phyloP scores from a whole-genome alignment of 2,888 invertebrate genomes.

The Charanyca ferruginea region DNA sequence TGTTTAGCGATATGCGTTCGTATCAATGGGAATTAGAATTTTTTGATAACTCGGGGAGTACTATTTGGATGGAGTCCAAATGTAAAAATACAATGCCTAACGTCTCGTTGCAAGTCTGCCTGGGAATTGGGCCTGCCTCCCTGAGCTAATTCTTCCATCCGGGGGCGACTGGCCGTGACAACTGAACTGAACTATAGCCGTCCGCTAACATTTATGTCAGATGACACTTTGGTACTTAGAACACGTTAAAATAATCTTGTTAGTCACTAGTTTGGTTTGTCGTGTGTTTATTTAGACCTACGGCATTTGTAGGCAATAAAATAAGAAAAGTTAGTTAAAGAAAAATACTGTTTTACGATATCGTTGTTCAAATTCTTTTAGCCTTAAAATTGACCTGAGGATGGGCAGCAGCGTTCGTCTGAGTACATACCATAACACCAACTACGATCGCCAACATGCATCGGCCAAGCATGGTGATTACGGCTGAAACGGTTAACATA shows the following conservation, averaged over 20 bases:
- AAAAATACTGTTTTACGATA: too few species aligned
- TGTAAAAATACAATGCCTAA: slow-evolving; percentile 89
- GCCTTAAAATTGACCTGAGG: too few species aligned
- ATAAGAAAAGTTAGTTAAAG: not conserved
- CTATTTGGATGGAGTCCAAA: slow-evolving; percentile 89
- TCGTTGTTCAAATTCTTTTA: too few species aligned
- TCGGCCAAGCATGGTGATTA: too few species aligned
- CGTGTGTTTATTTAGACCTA: slow-evolving; percentile 17
- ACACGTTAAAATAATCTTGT: slow-evolving; percentile 41
- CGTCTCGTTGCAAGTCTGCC: slow-evolving; percentile 82
- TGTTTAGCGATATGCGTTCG: slow-evolving; percentile 41
- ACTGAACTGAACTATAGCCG: slow-evolving; percentile 33
- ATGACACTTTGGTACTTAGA: slow-evolving; percentile 44
- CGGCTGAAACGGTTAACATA: too few species aligned
- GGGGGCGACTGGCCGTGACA: slow-evolving; percentile 55
- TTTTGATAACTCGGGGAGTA: slow-evolving; percentile 83
- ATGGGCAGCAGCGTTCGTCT: too few species aligned
- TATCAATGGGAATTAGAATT: slow-evolving; percentile 71
- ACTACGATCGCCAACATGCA: too few species aligned
- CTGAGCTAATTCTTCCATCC: slow-evolving; percentile 68
- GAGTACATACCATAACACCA: too few species aligned
- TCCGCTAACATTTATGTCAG: slow-evolving; percentile 16
- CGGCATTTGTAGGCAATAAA: not conserved
- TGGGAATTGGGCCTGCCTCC: slow-evolving; percentile 72
- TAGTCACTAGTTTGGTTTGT: slow-evolving; percentile 43